Evolutionary conservation across 2,797 vertebrate species (phyloP).

Genomic region (Acipenser transmontanus): DNA sequence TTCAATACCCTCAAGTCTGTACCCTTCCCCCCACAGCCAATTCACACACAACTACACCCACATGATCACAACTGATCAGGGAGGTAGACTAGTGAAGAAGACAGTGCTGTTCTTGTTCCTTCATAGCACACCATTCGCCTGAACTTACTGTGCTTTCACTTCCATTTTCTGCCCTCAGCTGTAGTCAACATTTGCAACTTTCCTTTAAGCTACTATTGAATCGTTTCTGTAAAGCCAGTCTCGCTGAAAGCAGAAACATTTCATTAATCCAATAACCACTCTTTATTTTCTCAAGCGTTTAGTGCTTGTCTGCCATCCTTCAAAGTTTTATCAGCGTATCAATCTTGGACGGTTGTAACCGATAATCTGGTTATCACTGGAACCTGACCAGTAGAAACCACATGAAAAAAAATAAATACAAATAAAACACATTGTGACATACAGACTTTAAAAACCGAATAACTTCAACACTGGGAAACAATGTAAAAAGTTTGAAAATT

Average conservation of each 20-base stretch:
- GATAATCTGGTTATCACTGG: neutral
- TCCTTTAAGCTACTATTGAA: too few relatives aligned
- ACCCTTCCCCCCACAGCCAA: too few relatives aligned
- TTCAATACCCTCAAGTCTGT: too few relatives aligned
- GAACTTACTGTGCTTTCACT: too few relatives aligned
- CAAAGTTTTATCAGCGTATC: neutral
- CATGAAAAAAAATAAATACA: neutral
- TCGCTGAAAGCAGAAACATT: neutral
- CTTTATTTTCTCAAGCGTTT: neutral
- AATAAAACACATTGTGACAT: conserved; percentile 14
- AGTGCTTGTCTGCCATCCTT: neutral
- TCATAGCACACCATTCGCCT: too few relatives aligned
- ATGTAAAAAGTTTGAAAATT: neutral
- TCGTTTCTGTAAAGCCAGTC: too few relatives aligned
- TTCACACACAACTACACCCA: too few relatives aligned
- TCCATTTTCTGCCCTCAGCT: too few relatives aligned
- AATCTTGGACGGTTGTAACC: neutral
- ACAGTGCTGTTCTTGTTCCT: too few relatives aligned
- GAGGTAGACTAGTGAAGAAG: too few relatives aligned
- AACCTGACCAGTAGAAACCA: neutral
- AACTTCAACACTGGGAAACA: neutral
- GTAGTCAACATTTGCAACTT: too few relatives aligned
- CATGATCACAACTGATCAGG: too few relatives aligned
- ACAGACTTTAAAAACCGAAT: conserved; percentile 19
- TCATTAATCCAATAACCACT: conserved; percentile 5